phyloP scores from a whole-genome alignment of 2,113 vertebrate genomes.

The Gorsachius goisagi region DNA sequence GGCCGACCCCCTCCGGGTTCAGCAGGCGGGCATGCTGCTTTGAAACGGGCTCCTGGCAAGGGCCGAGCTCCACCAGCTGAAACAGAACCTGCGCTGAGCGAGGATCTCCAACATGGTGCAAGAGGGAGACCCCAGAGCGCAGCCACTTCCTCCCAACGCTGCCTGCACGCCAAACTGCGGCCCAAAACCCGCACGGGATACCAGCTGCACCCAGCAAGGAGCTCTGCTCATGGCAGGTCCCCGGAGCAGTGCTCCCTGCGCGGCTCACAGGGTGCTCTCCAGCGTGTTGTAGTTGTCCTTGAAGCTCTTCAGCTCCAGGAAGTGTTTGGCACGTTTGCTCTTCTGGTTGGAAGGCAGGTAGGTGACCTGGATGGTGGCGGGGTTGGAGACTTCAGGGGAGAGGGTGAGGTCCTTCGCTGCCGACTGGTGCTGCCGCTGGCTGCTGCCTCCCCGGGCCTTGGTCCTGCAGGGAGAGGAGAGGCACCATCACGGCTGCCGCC shows the following conservation, averaged over 20 bases:
- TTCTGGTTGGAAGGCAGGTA: conserved; percentile 90
- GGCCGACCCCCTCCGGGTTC: not conserved
- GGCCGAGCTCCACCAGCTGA: not conserved
- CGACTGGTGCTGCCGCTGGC: conserved; percentile 85
- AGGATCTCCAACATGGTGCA: accelerated
- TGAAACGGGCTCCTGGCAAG: not conserved
- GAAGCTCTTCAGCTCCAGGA: conserved; percentile 96
- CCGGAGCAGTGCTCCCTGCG: not conserved
- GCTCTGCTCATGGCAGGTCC: not conserved
- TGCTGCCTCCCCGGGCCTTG: conserved; percentile 70
- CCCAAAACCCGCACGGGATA: not conserved
- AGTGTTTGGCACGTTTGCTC: conserved; percentile 93
- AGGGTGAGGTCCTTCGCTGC: conserved; percentile 91
- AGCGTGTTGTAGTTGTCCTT: conserved; percentile 98
- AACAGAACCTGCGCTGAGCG: accelerated
- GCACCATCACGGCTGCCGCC: accelerated
- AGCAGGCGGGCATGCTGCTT: not conserved
- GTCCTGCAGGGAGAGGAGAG: conserved; percentile 46
- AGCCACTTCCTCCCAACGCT: not conserved
- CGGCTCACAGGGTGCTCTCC: conserved; percentile 87
- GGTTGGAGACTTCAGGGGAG: conserved; percentile 70
- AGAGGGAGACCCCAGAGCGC: not conserved
- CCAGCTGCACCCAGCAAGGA: not conserved
- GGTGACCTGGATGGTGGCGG: conserved; percentile 87
- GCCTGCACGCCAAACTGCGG: not conserved